A percentile compares a stretch with the other conserved stretches of the same genome.
Conservation (phyloP, 2,888 invertebrate genomes). For the Drepana falcataria region DNA sequence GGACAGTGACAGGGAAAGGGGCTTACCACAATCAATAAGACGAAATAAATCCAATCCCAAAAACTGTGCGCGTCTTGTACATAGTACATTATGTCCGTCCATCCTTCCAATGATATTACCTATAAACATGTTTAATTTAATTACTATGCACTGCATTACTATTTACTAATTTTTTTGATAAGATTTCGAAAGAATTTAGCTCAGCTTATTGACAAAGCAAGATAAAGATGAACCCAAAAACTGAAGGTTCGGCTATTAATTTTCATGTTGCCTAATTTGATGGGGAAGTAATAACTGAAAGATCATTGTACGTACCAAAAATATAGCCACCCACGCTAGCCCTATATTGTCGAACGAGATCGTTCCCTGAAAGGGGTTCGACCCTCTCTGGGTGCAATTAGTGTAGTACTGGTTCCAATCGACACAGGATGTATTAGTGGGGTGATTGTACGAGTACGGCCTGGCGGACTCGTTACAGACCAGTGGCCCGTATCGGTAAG, state of each 20-base stretch:
- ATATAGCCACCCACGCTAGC: constrained; percentile 99
- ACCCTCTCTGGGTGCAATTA: constrained; percentile 93
- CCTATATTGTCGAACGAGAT: constrained; percentile 99
- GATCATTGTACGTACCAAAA: constrained; percentile 83
- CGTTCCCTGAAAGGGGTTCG: constrained; percentile 99
- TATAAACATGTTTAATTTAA: constrained; percentile 50
- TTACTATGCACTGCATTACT: background rate
- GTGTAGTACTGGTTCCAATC: constrained; percentile 99
- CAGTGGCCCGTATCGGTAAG: constrained; percentile 84
- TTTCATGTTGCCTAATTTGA: background rate
- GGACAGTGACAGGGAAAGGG: no score
- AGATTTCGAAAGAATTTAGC: no score
- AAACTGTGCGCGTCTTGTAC: constrained; percentile 99
- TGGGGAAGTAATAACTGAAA: background rate
- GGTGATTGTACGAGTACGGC: constrained; percentile 78
- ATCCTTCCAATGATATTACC: constrained; percentile 99
- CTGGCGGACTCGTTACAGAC: constrained; percentile 88
- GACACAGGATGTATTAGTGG: constrained; percentile 89
- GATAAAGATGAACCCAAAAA: no score
- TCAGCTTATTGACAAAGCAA: no score
- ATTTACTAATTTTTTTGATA: no score
- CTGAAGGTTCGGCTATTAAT: no score
- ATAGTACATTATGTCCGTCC: constrained; percentile 99
- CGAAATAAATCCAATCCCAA: constrained; percentile 99
- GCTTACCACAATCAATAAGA: constrained; percentile 98